Percentiles rank a stretch among this genome's conserved stretches.
phyloP scores from a whole-genome alignment of 2,113 vertebrate genomes.

The Neofelis nebulosa region DNA sequence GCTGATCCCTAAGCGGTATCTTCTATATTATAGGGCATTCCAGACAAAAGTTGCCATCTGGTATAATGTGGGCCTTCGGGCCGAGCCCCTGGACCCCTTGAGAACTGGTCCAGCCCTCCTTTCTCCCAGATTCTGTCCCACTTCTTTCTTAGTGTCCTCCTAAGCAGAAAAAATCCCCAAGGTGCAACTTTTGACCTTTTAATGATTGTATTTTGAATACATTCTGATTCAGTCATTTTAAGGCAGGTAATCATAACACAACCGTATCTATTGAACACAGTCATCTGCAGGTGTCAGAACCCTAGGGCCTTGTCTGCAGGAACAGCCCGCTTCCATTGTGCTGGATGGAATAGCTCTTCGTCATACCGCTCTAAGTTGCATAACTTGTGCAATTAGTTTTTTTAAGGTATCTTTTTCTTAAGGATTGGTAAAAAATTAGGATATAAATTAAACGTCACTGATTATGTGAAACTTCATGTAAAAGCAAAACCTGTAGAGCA shows the following conservation, averaged over 20 bases:
- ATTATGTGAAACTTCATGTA: neutral
- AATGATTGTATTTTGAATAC: neutral
- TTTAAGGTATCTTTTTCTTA: neutral
- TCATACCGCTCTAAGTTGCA: neutral
- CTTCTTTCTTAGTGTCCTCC: neutral
- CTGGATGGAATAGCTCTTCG: neutral
- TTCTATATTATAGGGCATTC: neutral
- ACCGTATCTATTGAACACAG: conserved; percentile 41
- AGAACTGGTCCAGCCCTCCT: neutral
- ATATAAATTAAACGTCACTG: neutral
- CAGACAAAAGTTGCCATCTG: neutral
- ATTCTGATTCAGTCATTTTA: conserved; percentile 43
- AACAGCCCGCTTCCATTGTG: neutral
- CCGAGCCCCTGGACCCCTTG: no score
- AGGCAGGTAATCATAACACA: conserved; percentile 55
- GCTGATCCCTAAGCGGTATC: neutral
- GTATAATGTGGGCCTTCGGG: neutral
- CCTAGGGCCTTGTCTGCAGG: neutral
- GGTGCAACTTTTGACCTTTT: neutral
- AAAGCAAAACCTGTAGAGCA: neutral
- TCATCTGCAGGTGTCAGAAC: conserved; percentile 45
- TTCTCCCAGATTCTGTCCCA: neutral
- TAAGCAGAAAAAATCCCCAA: neutral
- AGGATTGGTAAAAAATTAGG: neutral
- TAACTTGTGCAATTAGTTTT: neutral